Evolutionary conservation across 2,888 invertebrate species (phyloP), one percentile per base, ranked within the genome.

Genomic region (Bhutanitis thaidina): DNA sequence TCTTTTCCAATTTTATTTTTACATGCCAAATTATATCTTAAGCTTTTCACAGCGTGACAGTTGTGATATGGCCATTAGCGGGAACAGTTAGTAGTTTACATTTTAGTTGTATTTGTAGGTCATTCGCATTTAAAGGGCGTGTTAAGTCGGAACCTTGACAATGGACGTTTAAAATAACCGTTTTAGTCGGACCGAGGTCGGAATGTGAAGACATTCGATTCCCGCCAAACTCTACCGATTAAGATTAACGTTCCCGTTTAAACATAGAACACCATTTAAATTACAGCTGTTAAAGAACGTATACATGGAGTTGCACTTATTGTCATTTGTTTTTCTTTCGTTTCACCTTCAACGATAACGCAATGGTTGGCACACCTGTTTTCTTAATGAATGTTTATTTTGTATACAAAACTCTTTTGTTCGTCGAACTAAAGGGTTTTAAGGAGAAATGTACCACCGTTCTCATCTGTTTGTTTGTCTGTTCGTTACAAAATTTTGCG

Each of bases 181-280:
- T 16, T 41, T 40, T 16, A 39, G 44, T 14, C 27, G 27, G 7
- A 36, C 40, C 34, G 35, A 34, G 35, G 41, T 41, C 41, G 45
- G 52, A 41, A 52, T 46, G 43, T 43, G 27, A 20, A 12, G 9
- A 29, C 29, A 7, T 41, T 8, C 36, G 15, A 32, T 38, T 47
- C 46, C 43, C 43, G 29, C 30, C 41, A 41, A 47, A 41, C 8
- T 25, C 40, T 16, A 15, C 12, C 40, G 37, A 49, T 32, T 49
- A 25, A 49, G 43, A 52, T 41, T 41, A 37, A 37, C 40, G 13
- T 41, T 34, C 34, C 29, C 12, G 36, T 51, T 52, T 37, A 52
- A 52, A 52, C 45, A 37, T 52, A 43, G 52, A 46, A 52, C 46
- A 10, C 34, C 30, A 29, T 52, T 52, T 47, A 52, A 46, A 41